Percentiles rank a stretch among this genome's conserved stretches.
Conservation (phyloP, 2,888 invertebrate genomes). For the Stenodema calcarata region DNA sequence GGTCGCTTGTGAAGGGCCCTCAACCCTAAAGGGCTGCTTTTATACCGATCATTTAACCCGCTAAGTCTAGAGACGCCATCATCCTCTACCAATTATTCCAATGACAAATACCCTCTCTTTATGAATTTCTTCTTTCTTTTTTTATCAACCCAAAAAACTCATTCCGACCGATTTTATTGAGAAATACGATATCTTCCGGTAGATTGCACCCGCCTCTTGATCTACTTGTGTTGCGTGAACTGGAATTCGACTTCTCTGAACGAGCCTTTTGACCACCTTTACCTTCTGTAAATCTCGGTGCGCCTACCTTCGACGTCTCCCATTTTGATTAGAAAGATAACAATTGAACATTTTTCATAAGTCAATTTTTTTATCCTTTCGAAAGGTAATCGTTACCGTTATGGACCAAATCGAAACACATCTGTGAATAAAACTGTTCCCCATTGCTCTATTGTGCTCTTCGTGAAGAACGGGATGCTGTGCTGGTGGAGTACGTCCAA, state of each 20-base stretch:
- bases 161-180: too few relatives aligned
- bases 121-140: not conserved
- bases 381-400: too few relatives aligned
- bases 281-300: too few relatives aligned
- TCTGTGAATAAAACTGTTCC: too few relatives aligned
- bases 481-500: too few relatives aligned
- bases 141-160: not conserved
- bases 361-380: too few relatives aligned
- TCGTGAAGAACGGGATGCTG: too few relatives aligned
- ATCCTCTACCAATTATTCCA: not conserved
- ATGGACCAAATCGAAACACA: too few relatives aligned
- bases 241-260: not conserved
- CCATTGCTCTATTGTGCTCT: too few relatives aligned
- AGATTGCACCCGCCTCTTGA: not conserved
- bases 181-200: not conserved
- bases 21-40: not conserved
- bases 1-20: not conserved
- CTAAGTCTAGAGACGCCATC: not conserved
- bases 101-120: not conserved
- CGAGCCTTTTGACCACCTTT: not conserved
- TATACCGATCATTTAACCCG: conserved; percentile 8
- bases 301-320: too few relatives aligned
- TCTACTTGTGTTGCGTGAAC: not conserved
- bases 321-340: too few relatives aligned
- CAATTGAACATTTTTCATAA: too few relatives aligned